Base-by-base conservation (phyloP, 2,888 invertebrate genomes). In the Microctonus aethiopoides region DNA sequence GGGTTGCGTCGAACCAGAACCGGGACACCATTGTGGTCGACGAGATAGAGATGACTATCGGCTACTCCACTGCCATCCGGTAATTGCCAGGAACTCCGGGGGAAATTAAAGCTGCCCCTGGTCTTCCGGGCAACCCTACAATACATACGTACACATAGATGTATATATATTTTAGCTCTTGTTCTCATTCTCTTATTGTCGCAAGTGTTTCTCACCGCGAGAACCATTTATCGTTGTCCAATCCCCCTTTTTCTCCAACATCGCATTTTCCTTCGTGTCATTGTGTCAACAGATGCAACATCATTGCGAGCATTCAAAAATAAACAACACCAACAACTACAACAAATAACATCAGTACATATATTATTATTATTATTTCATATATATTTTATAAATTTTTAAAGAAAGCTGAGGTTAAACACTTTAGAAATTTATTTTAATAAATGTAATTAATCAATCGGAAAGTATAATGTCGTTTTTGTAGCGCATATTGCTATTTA, bases 91-190 rank as follows among this genome's bases (percentile, higher is more conserved):
- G 82, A 83, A 83, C 83, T 81, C 78, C 78, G 79, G 80, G 83
- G 85, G 84, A 84, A 85, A 85, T 86, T 85, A 85, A 85, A 85
- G 84, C 84, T 84, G 81, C 81, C 81, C 70, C 80, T 79, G 81
- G 77, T 82, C 83, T 84, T 84, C 84, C 84, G 82, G n/a, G 79
- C 78, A 77, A 75, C 76, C 76, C 80, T 16, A 16, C 3, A n/a
- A 0, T 16, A 3, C 46, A 41, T 52, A n/a, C n/a, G n/a, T n/a
- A n/a, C n/a, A n/a, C n/a, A n/a, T n/a, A n/a, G n/a, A n/a, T n/a
- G n/a, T n/a, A n/a, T n/a, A n/a, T n/a, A n/a, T n/a, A n/a, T n/a
- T n/a, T n/a, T n/a, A n/a, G 22, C 20, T 32, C 51, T 62, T 67
- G 54, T 59, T 24, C 46, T 66, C 68, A 68, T 72, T 70, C 68